Evolutionary conservation across 2,113 vertebrate species (phyloP).

Genomic region (Platysteira castanea): DNA sequence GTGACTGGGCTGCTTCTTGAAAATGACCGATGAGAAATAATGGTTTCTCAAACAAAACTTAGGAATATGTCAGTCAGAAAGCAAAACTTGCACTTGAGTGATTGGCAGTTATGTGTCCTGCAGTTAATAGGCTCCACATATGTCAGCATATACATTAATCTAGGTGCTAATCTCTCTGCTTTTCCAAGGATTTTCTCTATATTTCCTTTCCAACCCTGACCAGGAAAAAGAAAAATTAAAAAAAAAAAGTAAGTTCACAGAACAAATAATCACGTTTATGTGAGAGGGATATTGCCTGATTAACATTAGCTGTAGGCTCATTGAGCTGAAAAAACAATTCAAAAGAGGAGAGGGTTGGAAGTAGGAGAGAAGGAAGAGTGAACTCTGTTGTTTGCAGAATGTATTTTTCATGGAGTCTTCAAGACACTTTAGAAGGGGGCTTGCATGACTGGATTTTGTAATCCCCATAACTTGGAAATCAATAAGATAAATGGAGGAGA

Average conservation of each 20-base stretch:
- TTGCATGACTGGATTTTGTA: not conserved
- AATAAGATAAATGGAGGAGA: constrained; percentile 34
- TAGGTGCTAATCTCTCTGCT: not conserved
- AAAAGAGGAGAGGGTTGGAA: not conserved
- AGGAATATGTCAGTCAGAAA: not conserved
- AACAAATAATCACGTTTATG: not conserved
- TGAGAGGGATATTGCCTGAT: not conserved
- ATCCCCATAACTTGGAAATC: constrained; percentile 38
- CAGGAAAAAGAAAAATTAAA: not conserved
- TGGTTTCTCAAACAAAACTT: not conserved
- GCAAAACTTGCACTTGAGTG: not conserved
- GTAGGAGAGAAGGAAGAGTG: not conserved
- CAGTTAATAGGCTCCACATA: not conserved
- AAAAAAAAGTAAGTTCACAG: not conserved
- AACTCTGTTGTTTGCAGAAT: not conserved
- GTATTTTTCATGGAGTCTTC: not conserved
- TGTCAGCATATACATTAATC: not conserved
- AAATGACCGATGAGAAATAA: not conserved
- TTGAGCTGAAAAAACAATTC: not conserved
- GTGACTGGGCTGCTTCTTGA: not conserved
- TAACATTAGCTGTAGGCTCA: not conserved
- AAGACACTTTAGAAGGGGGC: not conserved
- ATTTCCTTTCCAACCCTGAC: not conserved
- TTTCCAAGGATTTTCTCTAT: not conserved
- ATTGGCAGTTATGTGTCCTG: not conserved